Percentiles rank a stretch among this genome's conserved stretches.
These are phyloP conservation scores for Drosophila ezoana DNA, from an alignment of 2,888 invertebrate genomes.

Conservation along the genomic window DNA sequence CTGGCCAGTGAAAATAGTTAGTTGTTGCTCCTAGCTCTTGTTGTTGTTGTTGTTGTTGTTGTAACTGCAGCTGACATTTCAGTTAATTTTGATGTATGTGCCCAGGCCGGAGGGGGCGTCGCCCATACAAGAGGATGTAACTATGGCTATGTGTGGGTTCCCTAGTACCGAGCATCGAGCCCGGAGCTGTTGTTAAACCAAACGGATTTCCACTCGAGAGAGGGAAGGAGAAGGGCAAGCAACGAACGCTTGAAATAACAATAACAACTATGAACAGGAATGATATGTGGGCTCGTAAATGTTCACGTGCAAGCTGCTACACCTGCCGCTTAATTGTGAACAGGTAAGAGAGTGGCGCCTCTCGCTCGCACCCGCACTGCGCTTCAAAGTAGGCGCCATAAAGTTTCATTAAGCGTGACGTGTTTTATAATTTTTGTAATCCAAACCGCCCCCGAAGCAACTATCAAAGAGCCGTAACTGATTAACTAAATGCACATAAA, in stretches of 20 bases:
- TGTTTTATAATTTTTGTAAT: slow-evolving; percentile 59
- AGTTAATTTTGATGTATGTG: slow-evolving; percentile 78
- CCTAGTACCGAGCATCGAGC: slow-evolving; percentile 11
- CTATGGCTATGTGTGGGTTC: slow-evolving; percentile 15
- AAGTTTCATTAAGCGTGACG: slow-evolving; percentile 82
- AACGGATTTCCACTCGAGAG: slow-evolving; percentile 65
- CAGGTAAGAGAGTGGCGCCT: slow-evolving; percentile 31
- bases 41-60: slow-evolving; percentile 42
- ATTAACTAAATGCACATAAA: slow-evolving; percentile 76
- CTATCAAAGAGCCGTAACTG: slow-evolving; percentile 67
- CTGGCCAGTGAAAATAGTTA: slow-evolving; percentile 58
- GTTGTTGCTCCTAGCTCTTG: slow-evolving; percentile 29
- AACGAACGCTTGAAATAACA: slow-evolving; percentile 66
- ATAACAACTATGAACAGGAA: slow-evolving; percentile 59
- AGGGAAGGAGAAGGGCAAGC: slow-evolving; percentile 16
- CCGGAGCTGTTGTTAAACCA: slow-evolving; percentile 51
- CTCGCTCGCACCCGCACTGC: slow-evolving; percentile 4
- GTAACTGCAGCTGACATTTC: slow-evolving; percentile 77
- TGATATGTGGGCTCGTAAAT: slow-evolving; percentile 68
- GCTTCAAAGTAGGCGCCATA: slow-evolving; percentile 63
- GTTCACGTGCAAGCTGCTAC: slow-evolving; percentile 45
- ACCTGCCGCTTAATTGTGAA: slow-evolving; percentile 72
- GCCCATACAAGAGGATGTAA: slow-evolving; percentile 25
- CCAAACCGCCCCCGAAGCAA: slow-evolving; percentile 45
- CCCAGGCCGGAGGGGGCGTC: slow-evolving; percentile 36